A percentile compares a stretch with the other conserved stretches of the same genome.
Evolutionary conservation across 1,140 invertebrate genomes (phyloP).

Genomic region (Mizuhopecten yessoensis): DNA sequence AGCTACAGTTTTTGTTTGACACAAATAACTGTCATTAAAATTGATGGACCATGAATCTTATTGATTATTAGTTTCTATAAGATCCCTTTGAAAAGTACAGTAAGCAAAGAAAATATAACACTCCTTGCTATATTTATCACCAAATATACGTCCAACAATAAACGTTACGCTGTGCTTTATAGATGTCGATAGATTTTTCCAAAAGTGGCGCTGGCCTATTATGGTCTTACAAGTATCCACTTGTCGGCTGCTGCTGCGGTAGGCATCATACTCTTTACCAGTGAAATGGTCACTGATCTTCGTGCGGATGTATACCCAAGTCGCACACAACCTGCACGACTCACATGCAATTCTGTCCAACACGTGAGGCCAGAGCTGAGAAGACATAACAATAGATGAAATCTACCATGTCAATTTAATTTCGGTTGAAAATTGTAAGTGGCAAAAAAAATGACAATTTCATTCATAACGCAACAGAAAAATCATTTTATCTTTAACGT

Average conservation of each 20-base stretch:
- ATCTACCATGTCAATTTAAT: slow-evolving; percentile 26
- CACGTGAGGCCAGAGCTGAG: neutral
- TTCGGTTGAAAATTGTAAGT: neutral
- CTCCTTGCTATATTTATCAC: neutral
- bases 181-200: neutral
- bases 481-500: slow-evolving; percentile 8
- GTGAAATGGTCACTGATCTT: slow-evolving; percentile 8
- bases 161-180: neutral
- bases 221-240: neutral
- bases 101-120: neutral
- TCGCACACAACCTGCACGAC: neutral
- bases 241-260: neutral
- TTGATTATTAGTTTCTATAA: neutral
- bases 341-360: neutral
- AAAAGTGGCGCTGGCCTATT: neutral
- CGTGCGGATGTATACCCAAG: neutral
- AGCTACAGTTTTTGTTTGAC: neutral
- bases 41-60: slow-evolving; percentile 10
- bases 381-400: neutral
- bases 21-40: slow-evolving; percentile 40
- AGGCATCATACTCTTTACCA: neutral
- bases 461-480: neutral
- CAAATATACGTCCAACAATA: neutral
- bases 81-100: neutral
- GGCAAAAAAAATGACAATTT: neutral